phyloP scores from a whole-genome alignment of 2,888 invertebrate genomes.

The Netelia virgata region DNA sequence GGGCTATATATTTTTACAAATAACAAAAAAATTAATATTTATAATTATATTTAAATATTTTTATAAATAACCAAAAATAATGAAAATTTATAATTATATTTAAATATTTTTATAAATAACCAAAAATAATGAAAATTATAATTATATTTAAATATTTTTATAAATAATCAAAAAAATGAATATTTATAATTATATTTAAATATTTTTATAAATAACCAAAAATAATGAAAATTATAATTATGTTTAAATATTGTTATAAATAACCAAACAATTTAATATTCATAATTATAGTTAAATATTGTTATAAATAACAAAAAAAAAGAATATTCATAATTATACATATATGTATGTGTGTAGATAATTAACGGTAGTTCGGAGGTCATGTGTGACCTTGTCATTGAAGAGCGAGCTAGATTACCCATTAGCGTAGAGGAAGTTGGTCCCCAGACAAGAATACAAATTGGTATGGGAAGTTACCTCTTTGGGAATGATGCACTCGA shows the following conservation, averaged over 20 bases:
- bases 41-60: not conserved
- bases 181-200: too few species aligned
- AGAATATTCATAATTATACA: not conserved
- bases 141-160: too few species aligned
- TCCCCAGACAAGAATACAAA: slow-evolving; percentile 48
- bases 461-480: slow-evolving; percentile 8
- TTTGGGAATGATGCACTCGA: slow-evolving; percentile 14
- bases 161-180: too few species aligned
- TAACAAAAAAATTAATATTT: not conserved
- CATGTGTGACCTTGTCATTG: slow-evolving; percentile 52
- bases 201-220: too few species aligned
- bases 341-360: slow-evolving; percentile 1
- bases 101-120: not conserved
- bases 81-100: not conserved
- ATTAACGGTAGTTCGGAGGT: slow-evolving; percentile 50
- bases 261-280: too few species aligned
- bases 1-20: not conserved
- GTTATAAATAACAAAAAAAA: not conserved
- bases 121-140: too few species aligned
- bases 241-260: too few species aligned
- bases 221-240: too few species aligned
- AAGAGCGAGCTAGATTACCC: slow-evolving; percentile 23
- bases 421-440: slow-evolving; percentile 49
- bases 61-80: not conserved
- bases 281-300: too few species aligned